Percentiles rank a stretch among this genome's conserved stretches.
Evolutionary conservation across 2,888 invertebrate genomes (phyloP).

Genomic region (Cephus spinipes): DNA sequence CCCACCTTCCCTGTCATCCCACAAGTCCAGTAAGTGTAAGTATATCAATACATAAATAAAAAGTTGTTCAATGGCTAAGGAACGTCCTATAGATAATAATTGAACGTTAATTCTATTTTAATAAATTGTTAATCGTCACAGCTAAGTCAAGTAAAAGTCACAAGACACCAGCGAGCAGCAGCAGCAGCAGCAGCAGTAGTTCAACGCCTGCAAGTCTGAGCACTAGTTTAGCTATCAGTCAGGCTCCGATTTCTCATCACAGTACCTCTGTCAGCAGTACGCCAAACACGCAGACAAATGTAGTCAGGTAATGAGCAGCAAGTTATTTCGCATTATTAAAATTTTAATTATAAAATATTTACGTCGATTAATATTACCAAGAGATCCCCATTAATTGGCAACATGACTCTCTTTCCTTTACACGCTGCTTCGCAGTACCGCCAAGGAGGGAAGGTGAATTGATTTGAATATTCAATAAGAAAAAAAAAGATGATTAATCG

Average conservation of each 20-base stretch:
- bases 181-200: conserved; percentile 36
- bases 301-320: conserved; percentile 55
- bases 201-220: conserved; percentile 45
- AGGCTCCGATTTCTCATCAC: conserved; percentile 39
- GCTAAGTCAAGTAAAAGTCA: conserved; percentile 65
- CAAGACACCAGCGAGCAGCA: conserved; percentile 58
- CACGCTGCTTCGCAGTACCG: conserved; percentile 51
- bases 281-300: conserved; percentile 61
- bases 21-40: conserved; percentile 66
- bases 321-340: not conserved
- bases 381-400: not conserved
- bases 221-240: conserved; percentile 45
- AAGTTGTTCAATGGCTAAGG: not conserved
- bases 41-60: conserved; percentile 20
- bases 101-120: conserved; percentile 9
- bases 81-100: not conserved
- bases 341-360: not conserved
- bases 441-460: conserved; percentile 64
- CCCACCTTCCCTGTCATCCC: conserved; percentile 67
- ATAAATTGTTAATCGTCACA: conserved; percentile 24
- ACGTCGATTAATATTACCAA: not conserved
- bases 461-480: not conserved
- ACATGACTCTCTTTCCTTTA: conserved; percentile 23
- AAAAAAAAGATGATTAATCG: not conserved
- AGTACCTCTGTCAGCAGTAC: conserved; percentile 47